Evolutionary conservation across 1,140 invertebrate species (phyloP).

Genomic region (Saccostrea echinata): DNA sequence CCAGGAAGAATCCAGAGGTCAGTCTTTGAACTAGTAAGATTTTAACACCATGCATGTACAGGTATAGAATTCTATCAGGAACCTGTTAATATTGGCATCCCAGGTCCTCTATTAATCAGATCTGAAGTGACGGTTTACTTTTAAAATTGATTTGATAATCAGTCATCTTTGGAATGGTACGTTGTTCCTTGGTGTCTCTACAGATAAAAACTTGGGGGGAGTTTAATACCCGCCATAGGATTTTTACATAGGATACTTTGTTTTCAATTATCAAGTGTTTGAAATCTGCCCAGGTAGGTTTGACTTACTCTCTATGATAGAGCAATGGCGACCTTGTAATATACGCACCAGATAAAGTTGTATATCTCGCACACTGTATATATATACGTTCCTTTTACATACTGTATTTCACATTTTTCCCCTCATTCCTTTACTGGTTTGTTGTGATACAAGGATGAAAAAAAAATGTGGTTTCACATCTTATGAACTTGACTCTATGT

Average conservation of each 20-base stretch:
- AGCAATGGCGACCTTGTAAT: background rate
- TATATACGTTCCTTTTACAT: slow-evolving; percentile 3
- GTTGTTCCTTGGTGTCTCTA: background rate
- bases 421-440: background rate
- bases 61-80: slow-evolving; percentile 7
- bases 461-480: background rate
- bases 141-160: slow-evolving; percentile 33
- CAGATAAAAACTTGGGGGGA: background rate
- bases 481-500: background rate
- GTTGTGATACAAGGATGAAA: background rate
- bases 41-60: background rate
- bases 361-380: background rate
- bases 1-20: slow-evolving; percentile 10
- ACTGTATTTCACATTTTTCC: background rate
- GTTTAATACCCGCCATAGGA: background rate
- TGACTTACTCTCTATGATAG: background rate
- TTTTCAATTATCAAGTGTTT: slow-evolving; percentile 33
- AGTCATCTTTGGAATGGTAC: background rate
- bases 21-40: slow-evolving; percentile 13
- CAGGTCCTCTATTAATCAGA: background rate
- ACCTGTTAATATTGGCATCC: slow-evolving; percentile 12
- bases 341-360: background rate
- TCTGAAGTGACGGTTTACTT: background rate
- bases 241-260: background rate
- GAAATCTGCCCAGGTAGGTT: slow-evolving; percentile 25